Base-by-base conservation (phyloP, 2,797 vertebrate genomes). In the Pogonophryne albipinna region DNA sequence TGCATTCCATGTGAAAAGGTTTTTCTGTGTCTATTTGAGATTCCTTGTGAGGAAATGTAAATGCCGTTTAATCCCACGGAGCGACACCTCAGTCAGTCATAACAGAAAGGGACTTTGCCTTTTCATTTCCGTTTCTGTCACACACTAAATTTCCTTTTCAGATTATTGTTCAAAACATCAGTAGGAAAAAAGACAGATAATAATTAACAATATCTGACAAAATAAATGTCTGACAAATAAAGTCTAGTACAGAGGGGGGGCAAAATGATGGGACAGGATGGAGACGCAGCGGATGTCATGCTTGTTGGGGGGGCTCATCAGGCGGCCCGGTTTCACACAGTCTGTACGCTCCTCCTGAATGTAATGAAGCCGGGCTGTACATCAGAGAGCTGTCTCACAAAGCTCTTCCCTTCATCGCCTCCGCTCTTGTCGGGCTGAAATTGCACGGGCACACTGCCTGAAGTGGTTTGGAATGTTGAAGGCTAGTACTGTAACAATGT, bases 391-490 rank as follows among this genome's bases (percentile, higher is more conserved):
- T 20, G 78, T 62, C 78, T 82, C 71, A 73, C 67, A 68, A 51
- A 74, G 73, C 87, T 80, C 75, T 63, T 86, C 66, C 67, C 68
- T 57, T 66, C 67, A 1, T 76, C 78, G 68, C 85, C 91, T 85
- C 73, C 74, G 44, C 83, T 82, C 42, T 5, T 34, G 45, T 80
- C 45, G 13, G 66, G 41, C 76, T 74, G 74, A 88, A 84, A 87
- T 76, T 84, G 83, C 80, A 77, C 1, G 65, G 87, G 88, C 85
- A 64, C 62, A 5, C 23, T 80, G 86, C 89, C 89, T 85, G 86
- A 88, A 89, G 88, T 84, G 82, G 61, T 74, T 78, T 55, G 57
- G 72, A 84, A 76, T 71, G 78, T 47, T 64, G 59, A 73, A 74
- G 49, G 80, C 83, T 79, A 83, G 79, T 68, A 81, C 20, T 12